Evolutionary conservation across 2,113 vertebrate genomes (phyloP), one percentile per base, ranked within the genome.

Genomic region (Mus spicilegus): DNA sequence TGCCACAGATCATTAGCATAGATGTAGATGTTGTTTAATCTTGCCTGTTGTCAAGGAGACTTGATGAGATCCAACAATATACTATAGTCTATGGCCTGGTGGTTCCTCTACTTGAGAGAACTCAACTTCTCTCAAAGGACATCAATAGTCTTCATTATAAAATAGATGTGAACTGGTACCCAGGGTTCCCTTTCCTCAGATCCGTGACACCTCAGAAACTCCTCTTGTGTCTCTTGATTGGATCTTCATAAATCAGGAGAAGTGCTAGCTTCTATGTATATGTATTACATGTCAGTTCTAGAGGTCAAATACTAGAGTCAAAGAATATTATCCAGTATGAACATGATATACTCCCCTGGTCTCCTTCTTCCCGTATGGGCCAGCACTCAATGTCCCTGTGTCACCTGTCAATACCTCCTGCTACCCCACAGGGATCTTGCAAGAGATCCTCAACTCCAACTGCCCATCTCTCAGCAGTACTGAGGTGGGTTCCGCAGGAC

Each of bases 171-270:
- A 39, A 17, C 20, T 36, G 51, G 26, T 49, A 12, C 65, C 58
- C 33, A 42, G 4, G 17, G 70, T 88, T 89, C 36, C 28, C 69
- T 93, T 90, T 70, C 42, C 42, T 89, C 58, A 51, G 42, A 80
- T 42, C 69, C 30, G 28, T 39, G 73, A 69, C 54, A 67, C 24
- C 36, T 90, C 20, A 92, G 75, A 94, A 86, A 88, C 87, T 67
- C 70, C 26, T 17, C 36, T 72, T 7, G 3, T 24, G 24, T 65
- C 85, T 87, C 33, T 36, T 70, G 42, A 89, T 10, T 5, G 30
- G 46, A 82, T 70, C 22, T 51, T 49, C 14, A 12, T 0, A 51
- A 22, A 10, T 65, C n/a, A 81, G 36, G 63, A 49, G 22, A 46
- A 8, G 1, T 7, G 67, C 20, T 77, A 16, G 65, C 8, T 46